Base-by-base conservation (phyloP, 2,888 invertebrate species). In the Eubasilissa splendida region DNA sequence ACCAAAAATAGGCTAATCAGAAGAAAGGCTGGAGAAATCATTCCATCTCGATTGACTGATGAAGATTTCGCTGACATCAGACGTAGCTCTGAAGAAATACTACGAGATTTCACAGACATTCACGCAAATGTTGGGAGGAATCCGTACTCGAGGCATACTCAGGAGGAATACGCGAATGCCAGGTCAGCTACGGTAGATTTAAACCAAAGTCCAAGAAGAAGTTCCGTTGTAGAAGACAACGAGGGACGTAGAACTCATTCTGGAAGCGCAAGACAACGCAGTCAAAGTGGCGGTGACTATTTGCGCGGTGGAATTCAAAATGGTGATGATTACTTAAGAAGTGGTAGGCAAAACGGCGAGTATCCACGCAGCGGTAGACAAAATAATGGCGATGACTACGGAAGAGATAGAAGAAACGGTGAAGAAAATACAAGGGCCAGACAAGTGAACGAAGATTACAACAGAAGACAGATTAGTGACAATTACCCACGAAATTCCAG, bases 21-120 rank as follows among this genome's bases (percentile, higher is more conserved):
- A 63, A 84, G 84, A 74, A 84, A 83, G 73, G 84, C 84, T 3
- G 80, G 73, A 22, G 84, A 82, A 14, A 80, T 83, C 12, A 76
- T 77, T 10, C 70, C 83, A 12, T 66, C 79, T 8, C 54, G 77
- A 33, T 70, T 80, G 5, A 79, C 77, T 0, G 73, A 58, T 3
- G 80, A 75, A n/a, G 82, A 83, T 53, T 82, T 83, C 56, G 63
- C 82, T 4, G 77, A 83, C 42, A 54, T 83, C 22, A 73, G 71
- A 65, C 54, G 79, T 0, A 83, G 82, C 58, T 83, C 83, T 12
- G 83, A 83, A 77, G 82, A 83, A 60, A 81, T 83, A 12, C 31
- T 82, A 12, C 79, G 70, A 60, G 83, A 83, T 59, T 81, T 82
- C 74, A 80, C 79, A 0, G 83, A 81, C 60, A 63, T 75, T 5